Conservation (phyloP, 2,113 vertebrate genomes). For the Pelmatolapia mariae region DNA sequence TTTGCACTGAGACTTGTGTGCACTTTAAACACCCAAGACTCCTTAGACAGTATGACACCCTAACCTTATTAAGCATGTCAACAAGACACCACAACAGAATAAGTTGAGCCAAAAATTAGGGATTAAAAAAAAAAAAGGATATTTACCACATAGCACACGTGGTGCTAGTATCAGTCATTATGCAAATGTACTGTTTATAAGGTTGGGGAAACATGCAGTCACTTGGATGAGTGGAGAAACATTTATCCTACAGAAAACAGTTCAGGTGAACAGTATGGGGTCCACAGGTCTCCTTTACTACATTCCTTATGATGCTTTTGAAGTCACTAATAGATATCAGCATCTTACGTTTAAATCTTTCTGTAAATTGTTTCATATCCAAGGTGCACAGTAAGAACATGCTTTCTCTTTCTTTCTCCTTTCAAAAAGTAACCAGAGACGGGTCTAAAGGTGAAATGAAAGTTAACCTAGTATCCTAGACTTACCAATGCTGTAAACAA, state of each 20-base stretch:
- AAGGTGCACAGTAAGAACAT: background rate
- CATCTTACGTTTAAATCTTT: background rate
- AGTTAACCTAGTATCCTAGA: background rate
- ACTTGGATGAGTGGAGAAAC: background rate
- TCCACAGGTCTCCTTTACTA: background rate
- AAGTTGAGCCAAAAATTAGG: background rate
- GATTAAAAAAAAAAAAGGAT: background rate
- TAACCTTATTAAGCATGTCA: background rate
- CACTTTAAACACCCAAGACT: background rate
- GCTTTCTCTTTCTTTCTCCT: accelerated
- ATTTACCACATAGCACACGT: background rate
- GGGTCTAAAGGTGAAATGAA: background rate
- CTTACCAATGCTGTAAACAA: background rate
- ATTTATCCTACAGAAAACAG: background rate
- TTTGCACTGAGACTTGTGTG: background rate
- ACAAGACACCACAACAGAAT: background rate
- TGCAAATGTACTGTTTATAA: background rate
- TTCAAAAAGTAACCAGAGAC: background rate
- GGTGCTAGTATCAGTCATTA: background rate
- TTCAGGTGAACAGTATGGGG: background rate
- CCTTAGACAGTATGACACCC: background rate
- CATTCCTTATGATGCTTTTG: background rate
- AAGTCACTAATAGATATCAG: background rate
- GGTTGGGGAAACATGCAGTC: background rate
- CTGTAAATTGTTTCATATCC: background rate